Conservation (phyloP, 1,140 invertebrate species). For the Drosophila asahinai region DNA sequence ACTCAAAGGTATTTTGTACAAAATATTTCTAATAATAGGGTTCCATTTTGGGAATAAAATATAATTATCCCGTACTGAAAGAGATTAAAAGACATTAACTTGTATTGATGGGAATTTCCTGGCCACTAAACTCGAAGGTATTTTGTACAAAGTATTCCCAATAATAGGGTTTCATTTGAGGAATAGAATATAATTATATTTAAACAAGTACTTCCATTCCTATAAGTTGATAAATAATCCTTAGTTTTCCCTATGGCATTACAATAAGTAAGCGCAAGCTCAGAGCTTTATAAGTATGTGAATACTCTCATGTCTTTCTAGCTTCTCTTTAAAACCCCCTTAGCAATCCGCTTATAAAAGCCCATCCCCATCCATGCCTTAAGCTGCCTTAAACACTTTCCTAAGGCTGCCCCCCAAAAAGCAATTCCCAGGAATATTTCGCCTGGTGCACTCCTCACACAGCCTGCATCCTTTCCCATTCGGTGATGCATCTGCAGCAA, state of each 20-base stretch:
- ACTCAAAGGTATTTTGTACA: neutral
- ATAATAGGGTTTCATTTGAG: too few species aligned
- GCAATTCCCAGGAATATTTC: constrained; percentile 6
- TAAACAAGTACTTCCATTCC: neutral
- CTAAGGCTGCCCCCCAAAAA: neutral
- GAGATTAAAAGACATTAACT: too few species aligned
- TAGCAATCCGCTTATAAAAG: constrained; percentile 9
- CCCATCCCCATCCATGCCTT: constrained; percentile 3
- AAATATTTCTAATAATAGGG: neutral
- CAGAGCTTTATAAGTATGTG: neutral
- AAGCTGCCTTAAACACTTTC: constrained; percentile 19
- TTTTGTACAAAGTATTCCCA: too few species aligned
- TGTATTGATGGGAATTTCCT: too few species aligned
- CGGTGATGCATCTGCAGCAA: constrained; percentile 38
- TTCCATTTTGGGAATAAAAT: too few species aligned
- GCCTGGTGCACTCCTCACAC: constrained; percentile 17
- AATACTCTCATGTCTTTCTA: too few species aligned
- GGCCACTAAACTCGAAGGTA: too few species aligned
- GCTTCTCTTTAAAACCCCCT: neutral
- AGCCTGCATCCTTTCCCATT: constrained; percentile 24
- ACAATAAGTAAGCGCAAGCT: neutral
- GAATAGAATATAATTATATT: too few species aligned
- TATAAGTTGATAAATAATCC: neutral
- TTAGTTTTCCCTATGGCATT: neutral
- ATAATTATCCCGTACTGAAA: too few species aligned